phyloP scores from a whole-genome alignment of 2,113 vertebrate genomes.

The Channa maculata region DNA sequence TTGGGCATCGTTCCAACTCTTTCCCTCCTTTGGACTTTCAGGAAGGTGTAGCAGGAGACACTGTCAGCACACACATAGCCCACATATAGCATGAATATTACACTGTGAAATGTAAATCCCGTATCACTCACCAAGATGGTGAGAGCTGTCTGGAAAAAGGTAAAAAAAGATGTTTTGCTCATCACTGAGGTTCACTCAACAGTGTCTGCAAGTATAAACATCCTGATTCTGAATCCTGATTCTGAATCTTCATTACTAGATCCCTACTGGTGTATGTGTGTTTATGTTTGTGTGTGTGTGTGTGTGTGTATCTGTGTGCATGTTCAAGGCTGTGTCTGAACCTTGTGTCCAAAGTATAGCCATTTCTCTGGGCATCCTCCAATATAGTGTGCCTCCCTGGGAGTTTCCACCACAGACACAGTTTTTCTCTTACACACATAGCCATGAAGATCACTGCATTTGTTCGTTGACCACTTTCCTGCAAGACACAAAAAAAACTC shows the following conservation, averaged over 20 bases:
- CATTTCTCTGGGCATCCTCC: conserved; percentile 91
- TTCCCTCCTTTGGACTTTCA: conserved; percentile 80
- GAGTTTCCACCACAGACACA: conserved; percentile 84
- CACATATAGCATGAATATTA: conserved; percentile 41
- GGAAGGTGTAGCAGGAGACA: conserved; percentile 91
- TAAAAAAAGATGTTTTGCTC: neutral
- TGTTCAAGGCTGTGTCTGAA: conserved; percentile 50
- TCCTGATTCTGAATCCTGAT: too few relatives aligned
- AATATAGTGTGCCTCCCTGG: conserved; percentile 82
- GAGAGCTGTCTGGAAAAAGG: too few relatives aligned
- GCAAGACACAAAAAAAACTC: conserved; percentile 17
- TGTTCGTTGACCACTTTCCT: conserved; percentile 88
- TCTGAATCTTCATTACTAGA: too few relatives aligned
- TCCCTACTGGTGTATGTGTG: too few relatives aligned
- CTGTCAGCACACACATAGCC: conserved; percentile 74
- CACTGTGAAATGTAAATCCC: conserved; percentile 33
- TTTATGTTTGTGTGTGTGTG: neutral
- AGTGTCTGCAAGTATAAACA: conserved; percentile 50
- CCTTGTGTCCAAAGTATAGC: conserved; percentile 93
- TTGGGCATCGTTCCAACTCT: conserved; percentile 88
- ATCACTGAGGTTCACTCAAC: conserved; percentile 10
- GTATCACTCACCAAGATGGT: neutral
- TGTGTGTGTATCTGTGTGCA: neutral
- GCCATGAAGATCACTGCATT: conserved; percentile 85
- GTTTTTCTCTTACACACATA: conserved; percentile 89